phyloP scores from a whole-genome alignment of 1,140 invertebrate genomes.

The Dysdera silvatica region DNA sequence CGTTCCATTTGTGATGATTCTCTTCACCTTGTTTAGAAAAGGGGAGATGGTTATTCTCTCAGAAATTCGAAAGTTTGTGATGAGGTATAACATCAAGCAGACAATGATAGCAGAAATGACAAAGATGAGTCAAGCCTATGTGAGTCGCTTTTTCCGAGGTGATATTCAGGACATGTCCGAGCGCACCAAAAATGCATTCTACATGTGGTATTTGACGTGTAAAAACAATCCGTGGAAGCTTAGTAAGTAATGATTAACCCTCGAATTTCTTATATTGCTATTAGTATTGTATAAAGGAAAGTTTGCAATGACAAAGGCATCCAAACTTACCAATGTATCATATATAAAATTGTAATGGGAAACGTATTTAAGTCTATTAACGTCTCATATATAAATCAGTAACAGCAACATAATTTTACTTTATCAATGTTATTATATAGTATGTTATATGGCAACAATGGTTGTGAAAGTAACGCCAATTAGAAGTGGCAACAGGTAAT shows the following conservation, averaged over 20 bases:
- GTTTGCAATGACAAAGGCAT: too few species aligned
- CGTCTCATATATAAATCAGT: too few species aligned
- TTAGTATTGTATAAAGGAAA: not conserved
- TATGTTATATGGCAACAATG: too few species aligned
- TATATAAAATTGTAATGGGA: too few species aligned
- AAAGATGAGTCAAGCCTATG: constrained; percentile 43
- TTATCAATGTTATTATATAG: too few species aligned
- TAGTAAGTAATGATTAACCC: constrained; percentile 25
- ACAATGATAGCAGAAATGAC: constrained; percentile 43
- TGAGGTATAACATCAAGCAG: constrained; percentile 41
- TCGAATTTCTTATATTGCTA: not conserved
- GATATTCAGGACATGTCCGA: constrained; percentile 43
- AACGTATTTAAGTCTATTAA: too few species aligned
- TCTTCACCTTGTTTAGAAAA: constrained; percentile 33
- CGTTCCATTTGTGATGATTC: not conserved
- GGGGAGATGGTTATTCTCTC: constrained; percentile 38
- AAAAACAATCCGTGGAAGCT: constrained; percentile 37
- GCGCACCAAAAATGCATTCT: constrained; percentile 40
- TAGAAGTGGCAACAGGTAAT: too few species aligned
- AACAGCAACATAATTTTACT: too few species aligned
- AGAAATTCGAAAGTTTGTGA: constrained; percentile 41
- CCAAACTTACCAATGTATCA: too few species aligned
- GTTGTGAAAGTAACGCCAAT: too few species aligned
- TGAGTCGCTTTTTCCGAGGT: constrained; percentile 42
- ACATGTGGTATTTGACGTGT: constrained; percentile 41